phyloP scores from a whole-genome alignment of 2,888 invertebrate genomes.

The Habrosyne pyritoides region DNA sequence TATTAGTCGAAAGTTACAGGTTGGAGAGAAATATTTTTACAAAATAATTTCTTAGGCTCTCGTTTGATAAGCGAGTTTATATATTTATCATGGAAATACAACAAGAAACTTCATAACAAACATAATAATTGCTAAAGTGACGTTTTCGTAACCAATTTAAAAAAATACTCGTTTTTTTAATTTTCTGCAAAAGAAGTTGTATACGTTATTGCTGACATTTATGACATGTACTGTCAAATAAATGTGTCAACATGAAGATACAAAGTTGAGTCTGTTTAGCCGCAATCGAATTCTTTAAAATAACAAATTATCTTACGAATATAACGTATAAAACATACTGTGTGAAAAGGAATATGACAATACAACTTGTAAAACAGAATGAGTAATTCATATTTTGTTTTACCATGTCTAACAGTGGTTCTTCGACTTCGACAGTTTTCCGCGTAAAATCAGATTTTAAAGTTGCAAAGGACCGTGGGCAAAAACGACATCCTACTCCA shows the following conservation, averaged over 20 bases:
- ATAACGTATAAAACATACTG: neutral
- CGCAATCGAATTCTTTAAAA: neutral
- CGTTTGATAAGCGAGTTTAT: no score
- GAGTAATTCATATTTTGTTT: constrained; percentile 11
- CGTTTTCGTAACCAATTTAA: no score
- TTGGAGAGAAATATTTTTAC: no score
- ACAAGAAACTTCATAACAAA: no score
- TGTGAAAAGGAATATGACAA: neutral
- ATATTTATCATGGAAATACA: no score
- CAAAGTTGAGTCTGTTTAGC: neutral
- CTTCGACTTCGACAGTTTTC: constrained; percentile 39
- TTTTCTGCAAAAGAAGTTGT: no score
- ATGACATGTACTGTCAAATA: neutral
- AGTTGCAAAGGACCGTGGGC: constrained; percentile 35
- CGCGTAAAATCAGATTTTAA: constrained; percentile 41
- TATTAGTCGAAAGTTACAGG: no score
- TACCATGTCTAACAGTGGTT: constrained; percentile 34
- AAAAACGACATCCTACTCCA: constrained; percentile 41
- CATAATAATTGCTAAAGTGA: no score
- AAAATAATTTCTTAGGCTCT: no score
- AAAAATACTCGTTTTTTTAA: no score
- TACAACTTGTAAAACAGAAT: neutral
- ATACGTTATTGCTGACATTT: no score
- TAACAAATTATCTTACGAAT: neutral
- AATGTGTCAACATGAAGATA: neutral